These are phyloP conservation scores for Crocuta crocuta DNA, from an alignment of 2,113 vertebrate genomes.

Conservation along the genomic window DNA sequence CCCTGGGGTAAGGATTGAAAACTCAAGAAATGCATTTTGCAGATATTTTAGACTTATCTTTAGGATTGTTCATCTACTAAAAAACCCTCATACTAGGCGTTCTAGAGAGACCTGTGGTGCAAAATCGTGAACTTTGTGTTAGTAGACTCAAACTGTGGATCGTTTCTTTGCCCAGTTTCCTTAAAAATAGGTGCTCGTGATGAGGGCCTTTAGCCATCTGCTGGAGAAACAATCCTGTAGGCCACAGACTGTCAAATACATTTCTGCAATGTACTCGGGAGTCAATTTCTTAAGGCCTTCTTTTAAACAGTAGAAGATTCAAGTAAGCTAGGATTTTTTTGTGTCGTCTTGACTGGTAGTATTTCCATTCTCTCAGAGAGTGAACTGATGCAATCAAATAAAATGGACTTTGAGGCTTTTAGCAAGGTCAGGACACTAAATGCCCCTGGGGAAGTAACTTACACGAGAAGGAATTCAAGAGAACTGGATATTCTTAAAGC, in stretches of 20 bases:
- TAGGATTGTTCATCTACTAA: background rate
- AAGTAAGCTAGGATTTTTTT: conserved; percentile 43
- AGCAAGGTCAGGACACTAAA: background rate
- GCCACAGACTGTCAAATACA: background rate
- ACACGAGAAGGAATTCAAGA: conserved; percentile 6
- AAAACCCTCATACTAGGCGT: background rate
- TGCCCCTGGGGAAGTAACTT: background rate
- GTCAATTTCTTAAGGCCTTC: conserved; percentile 38
- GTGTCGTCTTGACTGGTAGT: background rate
- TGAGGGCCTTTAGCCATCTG: conserved; percentile 27
- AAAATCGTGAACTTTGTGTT: background rate
- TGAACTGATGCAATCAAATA: conserved; percentile 27
- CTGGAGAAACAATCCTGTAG: conserved; percentile 14
- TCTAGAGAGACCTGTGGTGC: conserved; percentile 9
- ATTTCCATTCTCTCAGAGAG: conserved; percentile 26
- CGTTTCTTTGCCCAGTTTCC: background rate
- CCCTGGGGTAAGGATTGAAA: conserved; percentile 21
- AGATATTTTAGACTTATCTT: conserved; percentile 16
- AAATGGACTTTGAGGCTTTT: conserved; percentile 30
- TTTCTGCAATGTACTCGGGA: conserved; percentile 35
- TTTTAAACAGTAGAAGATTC: conserved; percentile 8
- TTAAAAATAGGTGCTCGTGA: conserved; percentile 20
- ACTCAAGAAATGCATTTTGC: conserved; percentile 16
- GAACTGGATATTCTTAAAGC: conserved; percentile 1
- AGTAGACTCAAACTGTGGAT: conserved; percentile 37